Percentiles rank a stretch among this genome's conserved stretches.
Conservation (phyloP, 1,140 invertebrate species). For the Drosophila littoralis region DNA sequence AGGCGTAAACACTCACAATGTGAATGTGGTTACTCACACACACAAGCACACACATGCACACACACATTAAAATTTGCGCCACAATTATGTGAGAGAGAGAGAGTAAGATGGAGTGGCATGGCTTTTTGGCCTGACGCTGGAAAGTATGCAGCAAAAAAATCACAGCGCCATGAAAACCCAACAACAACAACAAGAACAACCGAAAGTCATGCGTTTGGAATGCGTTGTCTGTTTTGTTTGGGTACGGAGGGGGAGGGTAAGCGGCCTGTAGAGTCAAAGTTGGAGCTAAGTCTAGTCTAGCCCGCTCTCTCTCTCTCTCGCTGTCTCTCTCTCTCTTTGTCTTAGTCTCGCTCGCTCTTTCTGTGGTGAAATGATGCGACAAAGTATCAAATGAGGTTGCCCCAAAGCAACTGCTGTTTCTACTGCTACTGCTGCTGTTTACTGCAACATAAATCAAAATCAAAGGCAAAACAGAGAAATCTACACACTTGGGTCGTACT, state of each 20-base stretch:
- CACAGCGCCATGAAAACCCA: conserved; percentile 36
- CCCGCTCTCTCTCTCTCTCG: neutral
- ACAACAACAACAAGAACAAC: neutral
- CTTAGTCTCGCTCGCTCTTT: neutral
- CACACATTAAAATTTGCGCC: conserved; percentile 3
- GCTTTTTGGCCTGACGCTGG: conserved; percentile 40
- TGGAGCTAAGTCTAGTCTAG: conserved; percentile 31
- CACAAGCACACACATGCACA: conserved; percentile 18
- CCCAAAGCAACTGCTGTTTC: conserved; percentile 41
- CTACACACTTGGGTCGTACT: conserved; percentile 56
- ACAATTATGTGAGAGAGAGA: conserved; percentile 46
- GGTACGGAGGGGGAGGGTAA: conserved; percentile 18
- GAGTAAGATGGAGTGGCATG: conserved; percentile 26
- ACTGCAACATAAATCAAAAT: conserved; percentile 82
- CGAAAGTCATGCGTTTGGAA: conserved; percentile 58
- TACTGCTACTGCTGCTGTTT: conserved; percentile 59
- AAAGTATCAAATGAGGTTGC: conserved; percentile 79
- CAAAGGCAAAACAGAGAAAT: conserved; percentile 64
- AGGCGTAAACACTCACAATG: conserved; percentile 70
- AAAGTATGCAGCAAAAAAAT: conserved; percentile 46
- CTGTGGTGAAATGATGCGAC: conserved; percentile 76
- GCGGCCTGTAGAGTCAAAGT: conserved; percentile 21
- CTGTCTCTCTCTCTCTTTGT: neutral
- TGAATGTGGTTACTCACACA: conserved; percentile 28
- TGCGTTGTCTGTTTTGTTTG: conserved; percentile 49